Evolutionary conservation across 2,797 vertebrate genomes (phyloP), one percentile per base, ranked within the genome.

Genomic region (Pipistrellus pygmaeus): DNA sequence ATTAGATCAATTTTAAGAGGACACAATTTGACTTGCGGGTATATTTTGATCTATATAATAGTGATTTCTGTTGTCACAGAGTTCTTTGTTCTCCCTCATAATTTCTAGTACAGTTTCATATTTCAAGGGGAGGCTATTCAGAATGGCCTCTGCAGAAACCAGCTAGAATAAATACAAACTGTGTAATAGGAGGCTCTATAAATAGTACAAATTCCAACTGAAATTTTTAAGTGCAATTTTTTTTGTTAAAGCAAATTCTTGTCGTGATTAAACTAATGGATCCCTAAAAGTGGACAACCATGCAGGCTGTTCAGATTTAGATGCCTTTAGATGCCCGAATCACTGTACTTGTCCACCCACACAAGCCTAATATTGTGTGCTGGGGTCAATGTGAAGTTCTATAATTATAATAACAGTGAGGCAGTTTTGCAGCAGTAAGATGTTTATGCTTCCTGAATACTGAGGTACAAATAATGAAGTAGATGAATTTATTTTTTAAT

Each of bases 241-340:
- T 48, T 92, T 95, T 62, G 13, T 88, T 88, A 94, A 88, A 96
- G 48, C 57, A 78, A 83, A 75, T 94, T 94, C 80, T 91, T 88
- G 35, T 41, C 38, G 57, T 85, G 38, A 90, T 53, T 75, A 77
- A 77, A 85, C 35, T 75, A 91, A 88, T 83, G 69, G 6, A 32
- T 94, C 35, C 44, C 8, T 77, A 69, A 88, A 92, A 90, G 35
- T 85, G 55, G 17, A 64, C 35, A 91, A 46, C 30, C 46, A 55
- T 38, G 68, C 20, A 76, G 41, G 46, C 23, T 68, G 14, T 76
- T 76, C 25, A 93, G 66, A 80, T n/a, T 60, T 82, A 75, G n/a
- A 13, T 85, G 21, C 20, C 41, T 86, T 96, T 83, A 32, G 68
- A 87, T 69, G 51, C 15, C 30, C 57, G 30, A 35, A 69, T 77